phyloP scores from a whole-genome alignment of 2,797 vertebrate species.

The Austrolebias charrua region DNA sequence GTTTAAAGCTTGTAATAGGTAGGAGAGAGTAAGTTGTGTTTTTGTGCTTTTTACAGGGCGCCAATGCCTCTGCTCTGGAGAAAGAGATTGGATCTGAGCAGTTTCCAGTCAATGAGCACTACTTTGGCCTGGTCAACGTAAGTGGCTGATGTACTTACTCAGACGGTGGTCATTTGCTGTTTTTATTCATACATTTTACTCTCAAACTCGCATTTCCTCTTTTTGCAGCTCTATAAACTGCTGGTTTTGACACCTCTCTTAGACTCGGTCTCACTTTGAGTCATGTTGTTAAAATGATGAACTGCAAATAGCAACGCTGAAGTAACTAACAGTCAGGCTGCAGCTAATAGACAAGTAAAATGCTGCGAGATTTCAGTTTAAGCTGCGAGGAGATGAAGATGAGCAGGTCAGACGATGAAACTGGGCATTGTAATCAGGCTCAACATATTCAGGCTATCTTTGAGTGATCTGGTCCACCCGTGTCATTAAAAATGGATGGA shows the following conservation, averaged over 20 bases:
- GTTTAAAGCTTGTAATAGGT: neutral
- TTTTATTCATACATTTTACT: neutral
- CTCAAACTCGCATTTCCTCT: neutral
- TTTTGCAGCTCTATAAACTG: neutral
- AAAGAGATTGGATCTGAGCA: conserved; percentile 91
- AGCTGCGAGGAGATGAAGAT: too few species aligned
- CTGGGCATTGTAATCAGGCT: too few species aligned
- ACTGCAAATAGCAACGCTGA: neutral
- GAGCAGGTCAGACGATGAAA: too few species aligned
- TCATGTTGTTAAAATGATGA: neutral
- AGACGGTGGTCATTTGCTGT: neutral
- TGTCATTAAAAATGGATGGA: neutral
- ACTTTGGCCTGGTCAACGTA: conserved; percentile 88
- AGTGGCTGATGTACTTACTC: conserved; percentile 42
- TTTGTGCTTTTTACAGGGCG: conserved; percentile 73
- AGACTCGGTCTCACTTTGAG: neutral
- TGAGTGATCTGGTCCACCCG: neutral
- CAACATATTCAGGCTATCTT: too few species aligned
- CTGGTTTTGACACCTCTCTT: neutral
- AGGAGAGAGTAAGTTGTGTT: neutral
- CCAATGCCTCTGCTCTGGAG: conserved; percentile 90
- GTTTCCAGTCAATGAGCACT: conserved; percentile 89
- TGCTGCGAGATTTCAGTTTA: too few species aligned
- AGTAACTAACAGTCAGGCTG: neutral
- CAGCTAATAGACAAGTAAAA: neutral